Evolutionary conservation across 2,113 vertebrate genomes (phyloP).

Genomic region (Psephotus haematonotus): DNA sequence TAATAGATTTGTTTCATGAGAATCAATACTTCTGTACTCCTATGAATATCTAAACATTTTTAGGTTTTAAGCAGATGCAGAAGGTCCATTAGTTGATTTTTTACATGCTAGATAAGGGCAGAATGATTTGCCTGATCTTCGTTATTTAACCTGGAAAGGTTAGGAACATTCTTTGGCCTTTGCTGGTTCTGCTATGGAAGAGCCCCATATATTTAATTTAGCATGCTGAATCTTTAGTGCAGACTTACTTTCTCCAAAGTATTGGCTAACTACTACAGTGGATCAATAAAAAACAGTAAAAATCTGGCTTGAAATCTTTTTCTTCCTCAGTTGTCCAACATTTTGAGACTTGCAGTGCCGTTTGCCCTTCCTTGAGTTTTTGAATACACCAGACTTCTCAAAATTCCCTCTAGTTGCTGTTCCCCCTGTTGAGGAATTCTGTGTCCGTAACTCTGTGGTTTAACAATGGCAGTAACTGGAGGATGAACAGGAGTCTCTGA

Average conservation of each 20-base stretch:
- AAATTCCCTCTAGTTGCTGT: neutral
- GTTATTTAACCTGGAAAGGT: neutral
- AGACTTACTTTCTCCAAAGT: neutral
- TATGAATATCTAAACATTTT: neutral
- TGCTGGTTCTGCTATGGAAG: neutral
- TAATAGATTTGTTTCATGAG: neutral
- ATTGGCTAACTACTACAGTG: neutral
- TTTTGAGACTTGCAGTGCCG: neutral
- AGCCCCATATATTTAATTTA: neutral
- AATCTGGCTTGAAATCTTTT: neutral
- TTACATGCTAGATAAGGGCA: neutral
- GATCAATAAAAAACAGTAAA: neutral
- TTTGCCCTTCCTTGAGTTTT: neutral
- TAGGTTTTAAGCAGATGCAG: neutral
- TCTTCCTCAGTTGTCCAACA: neutral
- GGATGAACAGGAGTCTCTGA: neutral
- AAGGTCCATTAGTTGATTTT: neutral
- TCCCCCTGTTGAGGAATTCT: neutral
- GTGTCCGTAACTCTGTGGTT: neutral
- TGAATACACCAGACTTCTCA: neutral
- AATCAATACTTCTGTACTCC: constrained; percentile 13
- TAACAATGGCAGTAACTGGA: neutral
- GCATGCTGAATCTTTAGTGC: neutral
- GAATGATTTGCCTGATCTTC: neutral
- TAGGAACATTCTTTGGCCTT: neutral